Evolutionary conservation across 2,113 vertebrate genomes (phyloP).

Genomic region (Laticauda colubrina): DNA sequence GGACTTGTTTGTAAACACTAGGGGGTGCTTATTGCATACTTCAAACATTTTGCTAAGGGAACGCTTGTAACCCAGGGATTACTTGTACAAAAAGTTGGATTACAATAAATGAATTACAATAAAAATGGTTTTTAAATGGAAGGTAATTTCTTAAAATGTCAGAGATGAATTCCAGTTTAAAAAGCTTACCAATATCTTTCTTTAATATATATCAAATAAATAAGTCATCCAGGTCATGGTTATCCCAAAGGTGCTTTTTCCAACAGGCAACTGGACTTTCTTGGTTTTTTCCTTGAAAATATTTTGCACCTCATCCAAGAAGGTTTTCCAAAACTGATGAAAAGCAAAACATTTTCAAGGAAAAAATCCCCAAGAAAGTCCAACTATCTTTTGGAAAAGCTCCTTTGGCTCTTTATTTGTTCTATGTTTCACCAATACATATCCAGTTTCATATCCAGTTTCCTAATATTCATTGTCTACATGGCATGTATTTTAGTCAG

Average conservation of each 20-base stretch:
- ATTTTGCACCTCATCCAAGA: not conserved
- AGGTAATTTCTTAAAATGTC: not conserved
- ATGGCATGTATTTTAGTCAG: not conserved
- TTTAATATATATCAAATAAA: not conserved
- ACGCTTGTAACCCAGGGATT: too few relatives aligned
- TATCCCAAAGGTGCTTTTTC: not conserved
- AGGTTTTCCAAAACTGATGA: not conserved
- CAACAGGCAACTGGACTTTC: not conserved
- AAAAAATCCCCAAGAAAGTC: not conserved
- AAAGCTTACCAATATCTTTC: conserved; percentile 12
- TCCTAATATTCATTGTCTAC: not conserved
- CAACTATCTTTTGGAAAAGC: not conserved
- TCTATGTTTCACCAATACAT: not conserved
- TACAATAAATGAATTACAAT: conserved; percentile 12
- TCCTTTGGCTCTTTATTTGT: not conserved
- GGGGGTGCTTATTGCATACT: too few relatives aligned
- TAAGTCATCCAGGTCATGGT: not conserved
- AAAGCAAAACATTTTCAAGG: not conserved
- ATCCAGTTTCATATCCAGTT: not conserved
- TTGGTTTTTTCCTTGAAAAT: not conserved
- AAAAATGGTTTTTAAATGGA: not conserved
- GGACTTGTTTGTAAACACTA: too few relatives aligned
- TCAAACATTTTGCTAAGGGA: too few relatives aligned
- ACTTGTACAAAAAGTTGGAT: not conserved
- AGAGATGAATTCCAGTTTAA: conserved; percentile 8